Evolutionary conservation across 1,140 invertebrate species (phyloP), one percentile per base, ranked within the genome.

Genomic region (Vollenhovia emeryi): DNA sequence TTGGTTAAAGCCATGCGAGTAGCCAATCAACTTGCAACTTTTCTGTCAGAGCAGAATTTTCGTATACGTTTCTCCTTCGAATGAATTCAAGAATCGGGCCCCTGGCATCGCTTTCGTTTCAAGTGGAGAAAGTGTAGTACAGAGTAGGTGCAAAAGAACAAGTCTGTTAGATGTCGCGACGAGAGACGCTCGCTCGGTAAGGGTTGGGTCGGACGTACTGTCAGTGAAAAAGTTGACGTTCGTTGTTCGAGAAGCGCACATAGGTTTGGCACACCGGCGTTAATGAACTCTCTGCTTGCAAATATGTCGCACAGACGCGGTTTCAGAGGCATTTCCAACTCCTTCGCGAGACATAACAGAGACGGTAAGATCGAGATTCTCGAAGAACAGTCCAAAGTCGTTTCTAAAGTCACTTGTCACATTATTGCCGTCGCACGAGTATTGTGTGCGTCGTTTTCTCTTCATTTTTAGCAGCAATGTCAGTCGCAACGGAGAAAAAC

Each of bases 361-460:
- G 62, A 80, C 13, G 76, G 76, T 80, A 69, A 79, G 40, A 55
- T 79, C 6, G 18, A 30, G 9, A 43, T 76, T n/a, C 2, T 33
- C 15, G 9, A 33, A 3, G 4, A 48, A 60, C 13, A 6, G 2
- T 60, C 7, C 1, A 62, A n/a, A 13, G 4, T 36, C 9, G 13
- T 36, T 64, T 21, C n/a, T 11, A 5, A 36, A 21, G 8, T 40
- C 11, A 7, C 43, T 62, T 21, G 4, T 40, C 9, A 18, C 21
- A 27, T 59, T 59, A 8, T 21, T 40, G 7, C 18, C 5, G 7
- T 59, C 3, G 15, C 27, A 55, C 1, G 0, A 74, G 15, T 33
- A 5, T 69, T 30, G 13, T 1, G 33, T 11, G 3, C 3, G 36
- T 0, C 13, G 18, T 33, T 33, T n/a, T 52, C 18, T 27, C 11